These are phyloP conservation scores for Pycnomerus fuliginosus DNA, from an alignment of 2,888 invertebrate species.

Conservation along the genomic window DNA sequence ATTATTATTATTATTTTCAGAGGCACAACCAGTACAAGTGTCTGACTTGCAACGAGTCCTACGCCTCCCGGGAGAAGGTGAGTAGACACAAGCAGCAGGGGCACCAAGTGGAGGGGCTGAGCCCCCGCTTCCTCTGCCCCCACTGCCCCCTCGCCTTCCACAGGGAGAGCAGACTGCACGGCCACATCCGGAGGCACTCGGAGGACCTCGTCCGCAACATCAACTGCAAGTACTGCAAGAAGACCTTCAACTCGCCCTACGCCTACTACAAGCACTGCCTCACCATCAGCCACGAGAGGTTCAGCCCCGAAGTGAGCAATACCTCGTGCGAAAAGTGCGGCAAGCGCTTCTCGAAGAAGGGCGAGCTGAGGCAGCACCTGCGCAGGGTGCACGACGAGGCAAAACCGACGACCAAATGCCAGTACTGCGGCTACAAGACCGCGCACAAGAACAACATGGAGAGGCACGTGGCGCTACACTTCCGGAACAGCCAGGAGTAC, in stretches of 20 bases:
- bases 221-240: conserved; percentile 35
- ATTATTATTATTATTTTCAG: conserved; percentile 25
- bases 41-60: conserved; percentile 42
- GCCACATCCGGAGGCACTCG: conserved; percentile 30
- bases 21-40: conserved; percentile 48
- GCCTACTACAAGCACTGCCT: conserved; percentile 34
- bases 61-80: conserved; percentile 42
- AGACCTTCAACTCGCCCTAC: conserved; percentile 29
- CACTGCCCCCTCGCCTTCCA: conserved; percentile 31
- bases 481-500: conserved; percentile 40
- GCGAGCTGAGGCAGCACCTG: conserved; percentile 43
- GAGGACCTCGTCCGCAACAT: conserved; percentile 5
- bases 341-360: conserved; percentile 43
- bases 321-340: conserved; percentile 44
- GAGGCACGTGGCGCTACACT: conserved; percentile 45
- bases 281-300: conserved; percentile 33
- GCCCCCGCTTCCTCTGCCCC: conserved; percentile 31
- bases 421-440: conserved; percentile 44
- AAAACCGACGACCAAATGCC: conserved; percentile 39
- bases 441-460: conserved; percentile 43
- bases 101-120: conserved; percentile 31
- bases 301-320: conserved; percentile 32
- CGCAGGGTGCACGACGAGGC: conserved; percentile 42
- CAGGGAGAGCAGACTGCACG: conserved; percentile 26
- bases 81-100: conserved; percentile 32